A percentile compares a stretch with the other conserved stretches of the same genome.
Conservation (phyloP, 2,113 vertebrate genomes). For the Tetraodon nigroviridis region DNA sequence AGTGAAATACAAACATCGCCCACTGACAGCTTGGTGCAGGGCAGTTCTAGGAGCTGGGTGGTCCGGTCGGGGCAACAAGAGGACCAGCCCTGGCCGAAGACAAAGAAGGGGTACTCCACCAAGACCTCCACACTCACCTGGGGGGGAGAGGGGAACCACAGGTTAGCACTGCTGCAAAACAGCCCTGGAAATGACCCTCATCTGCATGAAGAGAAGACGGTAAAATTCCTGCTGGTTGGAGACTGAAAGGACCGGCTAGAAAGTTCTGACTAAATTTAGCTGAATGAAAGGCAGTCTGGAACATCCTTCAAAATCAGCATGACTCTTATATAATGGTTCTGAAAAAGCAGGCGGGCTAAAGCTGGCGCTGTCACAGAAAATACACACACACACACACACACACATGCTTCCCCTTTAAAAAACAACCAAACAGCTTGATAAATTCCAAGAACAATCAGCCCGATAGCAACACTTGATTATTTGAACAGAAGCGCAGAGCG, state of each 20-base stretch:
- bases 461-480: too few species aligned
- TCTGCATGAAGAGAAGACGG: background rate
- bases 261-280: slow-evolving; percentile 13
- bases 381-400: too few species aligned
- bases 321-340: slow-evolving; percentile 11
- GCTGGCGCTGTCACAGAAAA: background rate
- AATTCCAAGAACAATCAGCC: too few species aligned
- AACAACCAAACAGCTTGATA: too few species aligned
- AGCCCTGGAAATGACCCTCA: too few species aligned
- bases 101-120: slow-evolving; percentile 98
- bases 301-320: background rate
- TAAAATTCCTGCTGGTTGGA: background rate
- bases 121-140: slow-evolving; percentile 98
- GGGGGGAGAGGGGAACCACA: slow-evolving; percentile 2
- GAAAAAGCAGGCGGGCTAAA: slow-evolving; percentile 7
- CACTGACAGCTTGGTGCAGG: slow-evolving; percentile 94
- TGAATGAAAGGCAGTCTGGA: slow-evolving; percentile 5
- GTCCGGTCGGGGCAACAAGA: slow-evolving; percentile 96
- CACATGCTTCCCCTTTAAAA: too few species aligned
- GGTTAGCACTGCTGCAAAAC: background rate
- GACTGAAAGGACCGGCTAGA: background rate
- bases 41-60: slow-evolving; percentile 93
- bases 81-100: slow-evolving; percentile 99
- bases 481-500: too few species aligned
- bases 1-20: slow-evolving; percentile 99